A percentile compares a stretch with the other conserved stretches of the same genome.
Conservation (phyloP, 2,113 vertebrate genomes). For the Petromus typicus region DNA sequence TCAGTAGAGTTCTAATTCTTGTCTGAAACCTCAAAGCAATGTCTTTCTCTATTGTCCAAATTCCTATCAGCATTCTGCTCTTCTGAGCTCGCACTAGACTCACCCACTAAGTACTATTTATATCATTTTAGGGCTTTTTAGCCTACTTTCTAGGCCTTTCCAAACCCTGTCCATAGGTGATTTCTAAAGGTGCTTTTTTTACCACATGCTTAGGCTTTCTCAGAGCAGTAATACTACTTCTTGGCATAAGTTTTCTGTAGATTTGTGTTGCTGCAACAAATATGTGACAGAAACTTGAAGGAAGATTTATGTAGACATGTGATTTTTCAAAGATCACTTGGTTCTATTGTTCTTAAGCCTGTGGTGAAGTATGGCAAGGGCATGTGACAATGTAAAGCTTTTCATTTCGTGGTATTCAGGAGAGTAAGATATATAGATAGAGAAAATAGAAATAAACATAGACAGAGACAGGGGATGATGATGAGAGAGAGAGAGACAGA, state of each 20-base stretch:
- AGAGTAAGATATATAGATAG: not conserved
- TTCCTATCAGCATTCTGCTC: not conserved
- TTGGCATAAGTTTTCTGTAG: not conserved
- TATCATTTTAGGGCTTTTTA: not conserved
- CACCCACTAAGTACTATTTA: not conserved
- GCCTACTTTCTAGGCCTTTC: not conserved
- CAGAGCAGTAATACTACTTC: not conserved
- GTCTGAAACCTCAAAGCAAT: not conserved
- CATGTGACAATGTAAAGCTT: not conserved
- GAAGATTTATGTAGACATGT: not conserved
- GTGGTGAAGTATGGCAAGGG: not conserved
- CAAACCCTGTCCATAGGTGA: not conserved
- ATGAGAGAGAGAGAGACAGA: not conserved
- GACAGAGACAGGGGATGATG: too few species aligned
- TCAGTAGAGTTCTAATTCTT: not conserved
- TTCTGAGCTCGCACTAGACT: not conserved
- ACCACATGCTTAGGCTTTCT: not conserved
- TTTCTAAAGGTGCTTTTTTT: not conserved
- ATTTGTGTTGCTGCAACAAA: not conserved
- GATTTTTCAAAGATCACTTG: not conserved
- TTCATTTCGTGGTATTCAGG: not conserved
- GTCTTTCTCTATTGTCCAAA: not conserved
- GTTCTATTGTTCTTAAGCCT: not conserved
- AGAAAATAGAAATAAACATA: too few species aligned
- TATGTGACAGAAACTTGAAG: not conserved